Conservation (phyloP, 2,888 invertebrate genomes). For the Brachynemurus nebulosus region DNA sequence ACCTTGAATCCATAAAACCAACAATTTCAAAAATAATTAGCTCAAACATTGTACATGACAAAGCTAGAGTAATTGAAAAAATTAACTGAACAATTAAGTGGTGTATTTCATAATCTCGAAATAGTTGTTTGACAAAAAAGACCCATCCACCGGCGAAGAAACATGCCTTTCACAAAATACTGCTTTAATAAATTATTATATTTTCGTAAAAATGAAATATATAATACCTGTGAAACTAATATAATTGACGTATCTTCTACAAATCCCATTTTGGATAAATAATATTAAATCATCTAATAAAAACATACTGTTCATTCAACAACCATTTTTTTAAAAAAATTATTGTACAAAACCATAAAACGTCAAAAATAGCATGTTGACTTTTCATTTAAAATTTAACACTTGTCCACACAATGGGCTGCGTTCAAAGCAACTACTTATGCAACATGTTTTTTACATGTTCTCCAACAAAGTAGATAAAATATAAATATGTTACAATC, state of each 20-base stretch:
- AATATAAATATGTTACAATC: too few species aligned
- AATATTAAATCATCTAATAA: too few species aligned
- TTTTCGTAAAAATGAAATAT: conserved; percentile 16
- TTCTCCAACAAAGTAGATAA: too few species aligned
- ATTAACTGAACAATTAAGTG: conserved; percentile 88
- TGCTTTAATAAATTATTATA: not conserved
- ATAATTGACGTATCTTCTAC: conserved; percentile 72
- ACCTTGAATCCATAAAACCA: conserved; percentile 84
- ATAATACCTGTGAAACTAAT: conserved; percentile 67
- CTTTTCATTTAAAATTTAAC: too few species aligned
- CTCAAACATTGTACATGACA: conserved; percentile 98
- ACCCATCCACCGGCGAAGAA: conserved; percentile 97
- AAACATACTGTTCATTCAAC: too few species aligned
- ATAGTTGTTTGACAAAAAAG: conserved; percentile 94
- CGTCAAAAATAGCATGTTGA: too few species aligned
- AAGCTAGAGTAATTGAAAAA: conserved; percentile 89
- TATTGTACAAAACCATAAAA: too few species aligned
- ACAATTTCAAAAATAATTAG: conserved; percentile 98
- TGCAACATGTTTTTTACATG: too few species aligned
- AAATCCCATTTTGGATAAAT: conserved; percentile 82
- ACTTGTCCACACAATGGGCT: too few species aligned
- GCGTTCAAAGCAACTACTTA: too few species aligned
- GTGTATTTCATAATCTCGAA: conserved; percentile 94
- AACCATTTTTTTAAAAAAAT: too few species aligned
- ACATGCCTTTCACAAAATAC: conserved; percentile 49